Conservation (phyloP, 1,140 invertebrate genomes). For the Aphelenchoides besseyi region DNA sequence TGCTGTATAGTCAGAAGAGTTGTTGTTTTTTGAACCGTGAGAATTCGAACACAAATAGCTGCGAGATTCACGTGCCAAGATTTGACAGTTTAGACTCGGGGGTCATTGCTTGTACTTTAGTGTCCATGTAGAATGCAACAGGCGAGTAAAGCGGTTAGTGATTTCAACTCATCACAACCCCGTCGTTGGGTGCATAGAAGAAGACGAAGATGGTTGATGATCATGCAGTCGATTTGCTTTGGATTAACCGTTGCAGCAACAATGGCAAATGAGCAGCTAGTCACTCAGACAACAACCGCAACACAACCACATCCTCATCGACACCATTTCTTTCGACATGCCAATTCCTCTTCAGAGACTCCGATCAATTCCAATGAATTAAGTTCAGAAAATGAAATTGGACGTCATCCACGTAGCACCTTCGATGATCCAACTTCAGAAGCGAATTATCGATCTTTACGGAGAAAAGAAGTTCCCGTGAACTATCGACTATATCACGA, state of each 20-base stretch:
- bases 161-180: background rate
- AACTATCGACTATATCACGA: constrained; percentile 59
- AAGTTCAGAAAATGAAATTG: too few species aligned
- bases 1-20: too few species aligned
- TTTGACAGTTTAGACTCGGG: too few species aligned
- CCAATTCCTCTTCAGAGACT: too few species aligned
- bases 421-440: background rate
- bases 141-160: too few species aligned
- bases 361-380: too few species aligned
- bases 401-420: too few species aligned
- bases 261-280: background rate
- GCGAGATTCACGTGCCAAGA: too few species aligned
- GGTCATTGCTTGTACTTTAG: too few species aligned
- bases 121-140: too few species aligned
- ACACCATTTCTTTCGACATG: background rate
- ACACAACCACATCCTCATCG: background rate
- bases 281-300: background rate
- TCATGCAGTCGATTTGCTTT: background rate
- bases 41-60: too few species aligned
- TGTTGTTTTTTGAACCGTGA: too few species aligned
- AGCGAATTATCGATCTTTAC: constrained; percentile 36
- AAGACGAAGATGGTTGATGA: background rate
- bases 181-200: background rate
- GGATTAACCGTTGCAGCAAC: background rate
- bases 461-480: constrained; percentile 58